A percentile compares a stretch with the other conserved stretches of the same genome.
Conservation (phyloP, 2,888 invertebrate genomes). For the Mesorhabditis sp. region DNA sequence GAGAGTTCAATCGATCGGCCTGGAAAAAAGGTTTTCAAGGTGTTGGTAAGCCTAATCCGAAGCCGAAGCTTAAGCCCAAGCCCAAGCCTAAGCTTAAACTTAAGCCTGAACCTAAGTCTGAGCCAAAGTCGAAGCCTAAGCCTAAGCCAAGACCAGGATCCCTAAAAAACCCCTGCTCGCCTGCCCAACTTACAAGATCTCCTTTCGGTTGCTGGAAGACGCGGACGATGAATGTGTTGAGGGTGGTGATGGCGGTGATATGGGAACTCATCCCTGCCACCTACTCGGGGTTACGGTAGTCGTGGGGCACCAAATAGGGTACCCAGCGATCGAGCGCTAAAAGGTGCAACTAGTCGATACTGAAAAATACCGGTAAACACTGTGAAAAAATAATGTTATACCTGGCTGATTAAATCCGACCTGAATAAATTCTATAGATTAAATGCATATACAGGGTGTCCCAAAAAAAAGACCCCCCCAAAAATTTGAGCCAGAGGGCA, state of each 20-base stretch:
- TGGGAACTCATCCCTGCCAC: conserved; percentile 38
- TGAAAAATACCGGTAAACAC: no score
- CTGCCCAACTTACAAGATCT: conserved; percentile 50
- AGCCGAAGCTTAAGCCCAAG: background rate
- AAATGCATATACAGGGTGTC: no score
- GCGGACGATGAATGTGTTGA: conserved; percentile 49
- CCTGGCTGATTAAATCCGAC: no score
- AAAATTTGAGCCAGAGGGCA: no score
- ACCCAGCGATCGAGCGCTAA: no score
- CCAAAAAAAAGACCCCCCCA: no score
- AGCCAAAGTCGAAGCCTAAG: background rate
- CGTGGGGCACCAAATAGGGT: no score
- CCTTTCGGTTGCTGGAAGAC: conserved; percentile 56
- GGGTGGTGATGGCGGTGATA: conserved; percentile 51
- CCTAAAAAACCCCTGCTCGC: background rate
- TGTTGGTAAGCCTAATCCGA: conserved; percentile 5
- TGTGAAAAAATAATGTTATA: no score
- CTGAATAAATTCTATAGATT: no score
- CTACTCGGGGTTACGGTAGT: no score
- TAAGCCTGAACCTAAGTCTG: background rate
- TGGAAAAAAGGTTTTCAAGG: conserved; percentile 20
- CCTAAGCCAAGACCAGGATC: background rate
- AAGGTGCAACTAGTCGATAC: no score
- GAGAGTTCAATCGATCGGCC: conserved; percentile 53
- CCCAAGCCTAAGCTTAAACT: background rate